Evolutionary conservation across 2,888 invertebrate genomes (phyloP).

Genomic region (Himalopsyche kuldschensis): DNA sequence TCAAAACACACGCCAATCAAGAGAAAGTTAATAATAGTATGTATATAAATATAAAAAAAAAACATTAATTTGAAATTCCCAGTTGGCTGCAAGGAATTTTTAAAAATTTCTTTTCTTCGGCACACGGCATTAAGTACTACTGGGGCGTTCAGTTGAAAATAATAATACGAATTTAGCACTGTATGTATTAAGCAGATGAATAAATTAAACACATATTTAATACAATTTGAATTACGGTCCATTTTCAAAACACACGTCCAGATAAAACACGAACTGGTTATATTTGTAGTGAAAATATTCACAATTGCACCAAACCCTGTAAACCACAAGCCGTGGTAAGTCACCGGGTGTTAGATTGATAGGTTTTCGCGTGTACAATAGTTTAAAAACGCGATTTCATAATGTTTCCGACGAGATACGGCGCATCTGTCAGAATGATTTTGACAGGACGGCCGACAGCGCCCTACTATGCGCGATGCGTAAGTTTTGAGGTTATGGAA

Average conservation of each 20-base stretch:
- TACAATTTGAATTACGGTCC: not conserved
- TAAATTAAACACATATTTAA: not conserved
- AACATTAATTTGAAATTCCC: not conserved
- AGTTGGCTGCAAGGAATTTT: too few species aligned
- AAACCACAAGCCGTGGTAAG: not conserved
- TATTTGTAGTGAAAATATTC: too few species aligned
- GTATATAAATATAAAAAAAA: too few species aligned
- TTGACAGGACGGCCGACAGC: not conserved
- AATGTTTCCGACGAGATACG: not conserved
- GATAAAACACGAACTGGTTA: not conserved
- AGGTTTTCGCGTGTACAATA: too few species aligned
- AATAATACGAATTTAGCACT: too few species aligned
- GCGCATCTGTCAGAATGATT: not conserved
- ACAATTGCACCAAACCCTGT: not conserved
- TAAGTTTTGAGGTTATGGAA: not conserved
- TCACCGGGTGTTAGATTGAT: not conserved
- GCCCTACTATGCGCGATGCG: not conserved
- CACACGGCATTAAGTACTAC: too few species aligned
- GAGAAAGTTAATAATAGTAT: not conserved
- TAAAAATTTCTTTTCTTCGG: too few species aligned
- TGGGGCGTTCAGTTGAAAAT: too few species aligned
- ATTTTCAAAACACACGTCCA: not conserved
- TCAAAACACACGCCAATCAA: not conserved
- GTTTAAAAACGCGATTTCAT: too few species aligned
- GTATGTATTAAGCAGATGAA: not conserved